These are phyloP conservation scores for Petrolisthes manimaculis DNA, from an alignment of 2,888 invertebrate genomes.

Conservation along the genomic window DNA sequence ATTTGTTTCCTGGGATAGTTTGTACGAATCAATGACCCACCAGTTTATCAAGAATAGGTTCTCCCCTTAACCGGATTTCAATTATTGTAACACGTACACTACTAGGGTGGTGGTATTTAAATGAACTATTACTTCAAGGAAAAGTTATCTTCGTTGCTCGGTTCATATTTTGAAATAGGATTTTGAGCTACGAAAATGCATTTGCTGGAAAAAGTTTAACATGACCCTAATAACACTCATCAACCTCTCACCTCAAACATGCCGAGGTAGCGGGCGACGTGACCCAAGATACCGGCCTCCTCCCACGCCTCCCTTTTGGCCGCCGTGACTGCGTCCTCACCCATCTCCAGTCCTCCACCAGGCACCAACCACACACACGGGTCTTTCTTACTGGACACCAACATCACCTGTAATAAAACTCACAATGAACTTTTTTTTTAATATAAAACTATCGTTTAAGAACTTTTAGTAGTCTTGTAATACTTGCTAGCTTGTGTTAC, in stretches of 20 bases:
- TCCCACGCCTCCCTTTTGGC: slow-evolving; percentile 94
- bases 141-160: not conserved
- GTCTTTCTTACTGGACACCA: slow-evolving; percentile 91
- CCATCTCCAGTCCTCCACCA: slow-evolving; percentile 94
- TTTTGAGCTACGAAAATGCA: not conserved
- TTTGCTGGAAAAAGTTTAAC: not conserved
- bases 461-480: too few relatives aligned
- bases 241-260: slow-evolving; percentile 85
- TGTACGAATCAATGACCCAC: too few relatives aligned
- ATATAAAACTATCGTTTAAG: too few relatives aligned
- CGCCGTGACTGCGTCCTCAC: slow-evolving; percentile 88
- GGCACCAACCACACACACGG: slow-evolving; percentile 97
- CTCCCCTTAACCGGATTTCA: too few relatives aligned
- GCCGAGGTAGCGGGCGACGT: slow-evolving; percentile 88
- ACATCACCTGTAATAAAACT: slow-evolving; percentile 79
- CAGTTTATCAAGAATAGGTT: too few relatives aligned
- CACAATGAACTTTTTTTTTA: not conserved
- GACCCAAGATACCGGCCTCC: slow-evolving; percentile 95
- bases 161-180: not conserved
- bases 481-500: not conserved
- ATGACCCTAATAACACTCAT: not conserved
- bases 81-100: not conserved
- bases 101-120: not conserved
- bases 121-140: too few relatives aligned
- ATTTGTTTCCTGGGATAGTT: too few relatives aligned